Conservation (phyloP, 2,797 vertebrate genomes). For the Eleutherodactylus coqui region DNA sequence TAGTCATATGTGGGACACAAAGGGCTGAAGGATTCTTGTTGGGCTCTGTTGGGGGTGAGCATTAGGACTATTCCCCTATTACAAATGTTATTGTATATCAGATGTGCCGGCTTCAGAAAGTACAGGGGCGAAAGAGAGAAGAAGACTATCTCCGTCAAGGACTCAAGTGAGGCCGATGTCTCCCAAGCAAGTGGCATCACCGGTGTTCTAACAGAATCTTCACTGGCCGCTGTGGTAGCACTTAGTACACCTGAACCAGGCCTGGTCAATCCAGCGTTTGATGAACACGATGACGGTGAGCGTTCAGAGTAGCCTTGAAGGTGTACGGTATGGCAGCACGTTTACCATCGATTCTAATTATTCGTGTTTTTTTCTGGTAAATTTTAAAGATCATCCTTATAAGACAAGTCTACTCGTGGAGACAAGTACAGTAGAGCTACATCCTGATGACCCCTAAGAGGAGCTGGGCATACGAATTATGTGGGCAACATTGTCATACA, state of each 20-base stretch:
- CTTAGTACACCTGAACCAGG: conserved; percentile 83
- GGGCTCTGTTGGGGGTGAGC: no score
- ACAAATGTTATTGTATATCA: conserved; percentile 66
- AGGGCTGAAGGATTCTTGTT: no score
- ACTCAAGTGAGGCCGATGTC: conserved; percentile 67
- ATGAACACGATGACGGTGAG: conserved; percentile 88
- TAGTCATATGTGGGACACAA: no score
- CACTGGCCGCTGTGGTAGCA: conserved; percentile 69
- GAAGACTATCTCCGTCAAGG: conserved; percentile 82
- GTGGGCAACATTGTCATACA: conserved; percentile 91
- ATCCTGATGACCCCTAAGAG: conserved; percentile 83
- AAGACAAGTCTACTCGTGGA: conserved; percentile 89
- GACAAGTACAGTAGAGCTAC: conserved; percentile 85
- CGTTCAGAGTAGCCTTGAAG: not conserved
- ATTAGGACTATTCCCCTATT: no score
- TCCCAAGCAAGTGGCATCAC: conserved; percentile 61
- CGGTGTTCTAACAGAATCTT: conserved; percentile 70
- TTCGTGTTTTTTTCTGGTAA: no score
- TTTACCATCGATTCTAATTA: not conserved
- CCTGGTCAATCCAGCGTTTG: conserved; percentile 89
- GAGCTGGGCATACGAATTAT: conserved; percentile 91
- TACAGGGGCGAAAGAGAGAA: conserved; percentile 82
- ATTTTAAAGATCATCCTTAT: conserved; percentile 79
- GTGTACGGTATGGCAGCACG: not conserved
- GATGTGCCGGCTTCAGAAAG: conserved; percentile 87